Percentiles rank a stretch among this genome's conserved stretches.
Conservation (phyloP, 2,797 vertebrate genomes). For the Mallotus villosus region DNA sequence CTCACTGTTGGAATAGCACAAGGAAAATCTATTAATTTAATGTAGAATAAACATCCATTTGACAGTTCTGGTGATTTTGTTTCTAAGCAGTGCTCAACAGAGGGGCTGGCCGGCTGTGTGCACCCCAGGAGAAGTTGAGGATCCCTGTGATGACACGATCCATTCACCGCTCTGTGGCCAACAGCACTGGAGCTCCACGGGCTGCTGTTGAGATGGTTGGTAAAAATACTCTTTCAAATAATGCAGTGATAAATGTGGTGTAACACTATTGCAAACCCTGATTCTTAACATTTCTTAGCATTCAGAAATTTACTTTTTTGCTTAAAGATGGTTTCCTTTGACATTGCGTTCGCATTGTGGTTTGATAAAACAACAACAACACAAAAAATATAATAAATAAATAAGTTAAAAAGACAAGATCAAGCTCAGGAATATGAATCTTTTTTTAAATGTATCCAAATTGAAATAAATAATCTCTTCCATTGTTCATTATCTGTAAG, state of each 20-base stretch:
- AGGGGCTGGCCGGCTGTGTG: slow-evolving; percentile 38
- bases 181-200: slow-evolving; percentile 31
- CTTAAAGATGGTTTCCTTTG: too few relatives aligned
- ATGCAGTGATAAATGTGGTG: slow-evolving; percentile 4
- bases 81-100: slow-evolving; percentile 20
- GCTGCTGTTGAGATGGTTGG: slow-evolving; percentile 23
- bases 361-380: too few relatives aligned
- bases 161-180: slow-evolving; percentile 38
- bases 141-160: slow-evolving; percentile 36
- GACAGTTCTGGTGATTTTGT: background rate
- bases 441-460: too few relatives aligned
- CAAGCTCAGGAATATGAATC: too few relatives aligned
- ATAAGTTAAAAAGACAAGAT: too few relatives aligned
- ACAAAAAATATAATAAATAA: too few relatives aligned
- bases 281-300: too few relatives aligned
- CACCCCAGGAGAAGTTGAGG: slow-evolving; percentile 35
- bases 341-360: too few relatives aligned
- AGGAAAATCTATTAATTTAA: background rate
- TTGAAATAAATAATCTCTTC: too few relatives aligned
- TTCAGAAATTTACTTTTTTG: too few relatives aligned
- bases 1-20: slow-evolving; percentile 3
- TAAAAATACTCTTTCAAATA: slow-evolving; percentile 43
- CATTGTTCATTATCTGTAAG: too few relatives aligned
- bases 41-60: background rate
- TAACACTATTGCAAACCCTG: too few relatives aligned